Evolutionary conservation across 2,888 invertebrate genomes (phyloP), one percentile per base, ranked within the genome.

Genomic region (Pollenia labialis): DNA sequence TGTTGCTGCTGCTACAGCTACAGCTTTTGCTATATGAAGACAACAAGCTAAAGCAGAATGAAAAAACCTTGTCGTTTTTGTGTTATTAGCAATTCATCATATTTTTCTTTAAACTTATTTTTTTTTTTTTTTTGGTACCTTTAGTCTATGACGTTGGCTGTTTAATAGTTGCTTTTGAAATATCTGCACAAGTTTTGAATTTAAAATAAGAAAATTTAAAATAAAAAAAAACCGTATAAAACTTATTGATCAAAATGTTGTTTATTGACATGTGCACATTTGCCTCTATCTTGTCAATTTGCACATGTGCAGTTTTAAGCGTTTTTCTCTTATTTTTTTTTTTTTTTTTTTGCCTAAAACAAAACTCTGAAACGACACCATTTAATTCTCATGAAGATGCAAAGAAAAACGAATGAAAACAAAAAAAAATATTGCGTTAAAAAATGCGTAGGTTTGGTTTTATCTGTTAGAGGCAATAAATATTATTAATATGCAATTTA

Each of bases 401-500:
- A 74, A 54, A 76, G 69, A 42, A 6, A 16, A 79, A 85, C 8
- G 16, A 46, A 32, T 32, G 18, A 42, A 71, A 18, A 40, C n/a
- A 58, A 42, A 18, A 81, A 54, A 82, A 9, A 81, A 71, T 18
- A 69, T 48, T 64, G 18, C 18, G 12, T 32, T 66, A 44, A 56
- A 71, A 80, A 83, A 79, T 50, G 87, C 87, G 87, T 87, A 87
- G 87, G 87, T 68, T 87, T 82, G 54, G 54, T 60, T 76, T 84
- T 81, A 83, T 77, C 83, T 72, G 58, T 32, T 42, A 58, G 50
- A 68, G 42, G 83, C 76, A 77, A 84, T 87, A 87, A 81, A 84
- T 87, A 77, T 87, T 87, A 84, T 84, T 87, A 87, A 87, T 76
- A 87, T 81, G 81, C 81, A 87, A 87, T 84, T 87, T 84, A 87